Evolutionary conservation across 2,797 vertebrate species (phyloP).

Genomic region (Bradypodion ventrale): DNA sequence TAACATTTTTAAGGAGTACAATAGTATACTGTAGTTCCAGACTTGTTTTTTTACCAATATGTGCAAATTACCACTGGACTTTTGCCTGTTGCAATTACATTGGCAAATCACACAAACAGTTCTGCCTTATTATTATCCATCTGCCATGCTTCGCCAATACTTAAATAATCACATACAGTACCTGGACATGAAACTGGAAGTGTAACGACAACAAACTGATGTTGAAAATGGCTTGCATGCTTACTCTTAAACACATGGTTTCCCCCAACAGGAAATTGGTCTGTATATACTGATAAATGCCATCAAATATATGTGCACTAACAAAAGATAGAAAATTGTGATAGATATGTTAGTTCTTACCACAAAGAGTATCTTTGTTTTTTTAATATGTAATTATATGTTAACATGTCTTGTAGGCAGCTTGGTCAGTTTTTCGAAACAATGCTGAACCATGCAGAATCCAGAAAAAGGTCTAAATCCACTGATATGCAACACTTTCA

Average conservation of each 20-base stretch:
- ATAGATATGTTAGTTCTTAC: neutral
- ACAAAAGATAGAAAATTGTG: slow-evolving; percentile 11
- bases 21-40: neutral
- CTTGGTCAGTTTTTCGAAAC: slow-evolving; percentile 40
- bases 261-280: too few species aligned
- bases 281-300: neutral
- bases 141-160: too few species aligned
- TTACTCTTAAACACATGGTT: too few species aligned
- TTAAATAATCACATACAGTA: too few species aligned
- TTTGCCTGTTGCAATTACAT: neutral
- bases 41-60: neutral
- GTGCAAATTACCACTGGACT: neutral
- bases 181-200: too few species aligned
- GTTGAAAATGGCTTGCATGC: too few species aligned
- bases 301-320: neutral
- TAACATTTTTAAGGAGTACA: neutral
- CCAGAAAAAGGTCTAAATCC: slow-evolving; percentile 9
- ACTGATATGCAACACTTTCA: slow-evolving; percentile 33
- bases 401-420: slow-evolving; percentile 65
- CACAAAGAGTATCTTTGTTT: slow-evolving; percentile 4
- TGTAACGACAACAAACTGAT: too few species aligned
- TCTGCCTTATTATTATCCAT: too few species aligned
- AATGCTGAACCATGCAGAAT: slow-evolving; percentile 27
- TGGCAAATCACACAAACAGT: too few species aligned
- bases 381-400: neutral